phyloP scores from a whole-genome alignment of 2,113 vertebrate species.

The Pontoporia blainvillei region DNA sequence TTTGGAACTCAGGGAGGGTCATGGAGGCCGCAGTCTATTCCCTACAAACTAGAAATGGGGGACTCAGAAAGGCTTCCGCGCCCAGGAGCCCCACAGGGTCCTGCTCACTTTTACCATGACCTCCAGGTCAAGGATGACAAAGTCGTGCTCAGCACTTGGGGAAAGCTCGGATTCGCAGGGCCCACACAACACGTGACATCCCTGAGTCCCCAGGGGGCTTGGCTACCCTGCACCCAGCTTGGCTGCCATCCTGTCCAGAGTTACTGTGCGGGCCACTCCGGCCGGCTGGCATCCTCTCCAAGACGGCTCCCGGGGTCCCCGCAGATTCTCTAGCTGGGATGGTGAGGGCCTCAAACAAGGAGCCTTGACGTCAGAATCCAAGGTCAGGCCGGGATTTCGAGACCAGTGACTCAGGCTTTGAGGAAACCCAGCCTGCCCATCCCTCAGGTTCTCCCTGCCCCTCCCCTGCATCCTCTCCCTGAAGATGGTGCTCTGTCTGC shows the following conservation, averaged over 20 bases:
- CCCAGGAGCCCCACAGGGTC: not conserved
- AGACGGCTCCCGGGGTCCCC: not conserved
- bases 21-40: not conserved
- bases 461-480: not conserved
- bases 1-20: not conserved
- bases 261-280: accelerated
- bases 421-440: accelerated
- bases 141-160: accelerated
- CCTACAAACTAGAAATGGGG: not conserved
- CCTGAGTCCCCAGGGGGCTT: accelerated
- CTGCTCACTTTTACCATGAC: accelerated
- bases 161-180: not conserved
- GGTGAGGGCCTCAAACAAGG: too few relatives aligned
- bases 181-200: accelerated
- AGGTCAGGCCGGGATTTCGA: not conserved
- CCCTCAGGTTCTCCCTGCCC: not conserved
- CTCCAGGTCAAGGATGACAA: not conserved
- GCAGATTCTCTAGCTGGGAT: not conserved
- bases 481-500: not conserved
- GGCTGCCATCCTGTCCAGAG: not conserved
- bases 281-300: not conserved
- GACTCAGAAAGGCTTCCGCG: accelerated
- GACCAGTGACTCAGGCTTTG: not conserved
- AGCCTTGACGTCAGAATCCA: accelerated
- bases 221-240: accelerated